Conservation (phyloP, 2,797 vertebrate species). For the Amniataba percoides region DNA sequence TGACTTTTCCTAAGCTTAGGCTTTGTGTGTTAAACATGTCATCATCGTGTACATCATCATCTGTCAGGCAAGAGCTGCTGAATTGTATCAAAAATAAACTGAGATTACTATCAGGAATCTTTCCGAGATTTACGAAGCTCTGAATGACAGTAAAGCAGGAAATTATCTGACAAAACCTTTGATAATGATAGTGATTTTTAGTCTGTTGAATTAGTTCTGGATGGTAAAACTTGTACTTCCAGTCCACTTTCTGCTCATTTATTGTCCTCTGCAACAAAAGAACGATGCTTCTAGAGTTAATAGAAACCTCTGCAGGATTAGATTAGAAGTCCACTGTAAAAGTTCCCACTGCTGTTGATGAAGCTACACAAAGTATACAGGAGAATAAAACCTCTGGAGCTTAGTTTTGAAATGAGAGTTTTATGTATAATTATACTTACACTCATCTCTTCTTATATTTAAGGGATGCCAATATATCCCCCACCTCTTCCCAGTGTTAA, state of each 20-base stretch:
- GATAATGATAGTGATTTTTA: not conserved
- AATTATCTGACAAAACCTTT: not conserved
- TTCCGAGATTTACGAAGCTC: no score
- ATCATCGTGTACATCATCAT: not conserved
- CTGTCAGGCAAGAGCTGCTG: not conserved
- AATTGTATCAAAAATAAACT: not conserved
- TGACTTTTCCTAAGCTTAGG: not conserved
- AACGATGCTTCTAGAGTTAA: not conserved
- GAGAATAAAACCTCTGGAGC: not conserved
- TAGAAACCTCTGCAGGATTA: not conserved
- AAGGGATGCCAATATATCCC: not conserved
- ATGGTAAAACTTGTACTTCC: not conserved
- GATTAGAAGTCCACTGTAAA: slow-evolving; percentile 4
- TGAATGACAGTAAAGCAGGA: not conserved
- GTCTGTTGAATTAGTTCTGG: not conserved
- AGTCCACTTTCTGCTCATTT: not conserved
- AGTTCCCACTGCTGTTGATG: not conserved
- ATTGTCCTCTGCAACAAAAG: not conserved
- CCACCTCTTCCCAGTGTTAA: not conserved
- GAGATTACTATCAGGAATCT: not conserved
- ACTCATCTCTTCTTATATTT: slow-evolving; percentile 11
- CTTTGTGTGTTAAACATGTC: not conserved
- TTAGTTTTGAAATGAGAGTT: no score
- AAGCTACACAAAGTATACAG: slow-evolving; percentile 1
- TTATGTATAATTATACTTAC: not conserved